Base-by-base conservation (phyloP, 2,888 invertebrate species). In the Caenorhabditis uteleia region DNA sequence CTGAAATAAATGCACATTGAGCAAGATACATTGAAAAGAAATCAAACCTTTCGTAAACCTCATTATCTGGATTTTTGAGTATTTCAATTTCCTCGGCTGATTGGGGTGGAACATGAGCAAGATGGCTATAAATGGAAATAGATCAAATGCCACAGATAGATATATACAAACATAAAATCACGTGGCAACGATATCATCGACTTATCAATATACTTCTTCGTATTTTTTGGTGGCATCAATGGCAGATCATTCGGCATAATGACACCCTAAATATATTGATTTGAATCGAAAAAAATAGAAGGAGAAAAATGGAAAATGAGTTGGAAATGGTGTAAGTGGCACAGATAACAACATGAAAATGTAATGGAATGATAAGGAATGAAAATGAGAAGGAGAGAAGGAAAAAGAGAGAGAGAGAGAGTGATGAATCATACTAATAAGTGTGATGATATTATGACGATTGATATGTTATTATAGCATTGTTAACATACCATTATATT, bases 191-290 rank as follows among this genome's bases (percentile, higher is more conserved):
- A 55, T 36, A 61, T 61, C 61, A 56, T 56, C 2, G 50, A 38
- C 38, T 61, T 61, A 38, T 56, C 55, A 42, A 61, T 36, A 39
- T 60, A 44, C 27, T 60, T 60, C 10, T 38, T 47, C 40, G 48
- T 43, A 20, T 60, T 60, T 18, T 43, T 54, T 33, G 60, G 53
- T 20, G 60, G 60, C 16, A 53, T n/a, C 53, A 60, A 39, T 6
- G 53, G 29, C 31, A 60, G 18, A 18, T 60, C 60, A 39, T 60
- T 53, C 18, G 60, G 53, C 60, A 60, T 60, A 45, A 43, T 29
- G 21, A 6, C 7, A 8, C 10, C 14, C 34, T 29, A 29, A 29
- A 29, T 8, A 29, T 29, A 12, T 6, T 8, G 29, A 29, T 12
- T 12, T 20, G 6, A 36, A 36, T 36, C 36, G 20, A 36, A 20